phyloP scores from a whole-genome alignment of 2,797 vertebrate genomes.

The Melanotaenia maccullochi region DNA sequence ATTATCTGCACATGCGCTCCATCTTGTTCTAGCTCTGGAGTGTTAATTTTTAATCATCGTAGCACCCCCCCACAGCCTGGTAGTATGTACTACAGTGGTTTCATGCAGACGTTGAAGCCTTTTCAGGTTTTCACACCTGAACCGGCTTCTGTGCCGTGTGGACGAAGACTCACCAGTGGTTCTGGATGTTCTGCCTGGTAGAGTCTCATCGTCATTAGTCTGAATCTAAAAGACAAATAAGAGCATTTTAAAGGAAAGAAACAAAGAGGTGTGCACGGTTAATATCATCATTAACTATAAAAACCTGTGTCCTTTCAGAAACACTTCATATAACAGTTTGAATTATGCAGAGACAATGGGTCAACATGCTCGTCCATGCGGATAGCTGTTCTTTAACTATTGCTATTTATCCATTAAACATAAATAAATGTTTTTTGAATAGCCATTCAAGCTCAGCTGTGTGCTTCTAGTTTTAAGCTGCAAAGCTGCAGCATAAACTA shows the following conservation, averaged over 20 bases:
- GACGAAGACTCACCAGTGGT: constrained; percentile 68
- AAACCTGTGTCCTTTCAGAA: not conserved
- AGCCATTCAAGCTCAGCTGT: not conserved
- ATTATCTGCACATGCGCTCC: too few relatives aligned
- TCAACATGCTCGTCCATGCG: not conserved
- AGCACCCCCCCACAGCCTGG: too few relatives aligned
- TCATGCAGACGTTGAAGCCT: too few relatives aligned
- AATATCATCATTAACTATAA: not conserved
- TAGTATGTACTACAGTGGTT: too few relatives aligned
- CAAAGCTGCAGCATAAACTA: not conserved
- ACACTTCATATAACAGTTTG: not conserved
- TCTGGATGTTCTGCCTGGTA: constrained; percentile 61
- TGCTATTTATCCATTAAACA: not conserved
- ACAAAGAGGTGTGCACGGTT: not conserved
- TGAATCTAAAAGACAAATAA: constrained; percentile 84
- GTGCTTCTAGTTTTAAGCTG: not conserved
- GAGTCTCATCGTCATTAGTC: constrained; percentile 90
- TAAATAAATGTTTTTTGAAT: not conserved
- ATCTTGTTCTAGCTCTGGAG: too few relatives aligned
- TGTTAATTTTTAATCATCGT: too few relatives aligned
- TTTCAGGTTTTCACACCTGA: too few relatives aligned
- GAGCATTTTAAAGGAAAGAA: constrained; percentile 19
- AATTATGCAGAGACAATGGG: not conserved
- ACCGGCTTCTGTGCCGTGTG: too few relatives aligned
- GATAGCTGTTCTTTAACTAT: not conserved